Percentiles rank a stretch among this genome's conserved stretches.
phyloP scores from a whole-genome alignment of 2,113 vertebrate genomes.

The Otocyon megalotis region DNA sequence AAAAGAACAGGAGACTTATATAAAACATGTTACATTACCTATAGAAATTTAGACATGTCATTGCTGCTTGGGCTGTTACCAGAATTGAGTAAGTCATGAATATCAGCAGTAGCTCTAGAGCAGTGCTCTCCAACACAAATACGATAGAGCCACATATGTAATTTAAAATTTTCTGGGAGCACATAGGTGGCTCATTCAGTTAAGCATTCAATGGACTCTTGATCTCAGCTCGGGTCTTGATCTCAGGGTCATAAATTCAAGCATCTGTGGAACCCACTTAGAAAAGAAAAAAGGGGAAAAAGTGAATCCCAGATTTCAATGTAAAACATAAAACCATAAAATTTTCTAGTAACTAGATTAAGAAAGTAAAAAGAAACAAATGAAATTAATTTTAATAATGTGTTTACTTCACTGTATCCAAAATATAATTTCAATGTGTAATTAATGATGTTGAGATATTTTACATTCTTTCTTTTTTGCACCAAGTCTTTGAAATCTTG shows the following conservation, averaged over 20 bases:
- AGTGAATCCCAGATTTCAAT: not conserved
- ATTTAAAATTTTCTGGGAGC: not conserved
- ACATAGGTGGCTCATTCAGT: not conserved
- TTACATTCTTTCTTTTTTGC: not conserved
- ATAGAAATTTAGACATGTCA: not conserved
- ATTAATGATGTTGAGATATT: not conserved
- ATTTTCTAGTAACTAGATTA: not conserved
- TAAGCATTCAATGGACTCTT: not conserved
- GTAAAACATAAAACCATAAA: not conserved
- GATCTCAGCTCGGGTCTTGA: not conserved
- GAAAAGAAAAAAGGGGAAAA: not conserved
- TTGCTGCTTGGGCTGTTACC: not conserved
- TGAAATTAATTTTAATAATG: constrained; percentile 35
- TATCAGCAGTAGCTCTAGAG: not conserved
- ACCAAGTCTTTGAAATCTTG: not conserved
- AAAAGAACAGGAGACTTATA: not conserved
- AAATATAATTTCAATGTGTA: not conserved
- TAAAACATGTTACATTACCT: not conserved
- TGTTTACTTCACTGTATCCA: not conserved
- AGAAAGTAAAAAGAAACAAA: constrained; percentile 46
- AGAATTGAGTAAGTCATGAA: not conserved
- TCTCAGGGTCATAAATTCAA: not conserved
- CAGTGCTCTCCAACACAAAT: not conserved
- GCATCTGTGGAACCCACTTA: not conserved
- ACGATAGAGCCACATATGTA: not conserved